Evolutionary conservation across 2,888 invertebrate genomes (phyloP), one percentile per base, ranked within the genome.

Genomic region (Apamea anceps): DNA sequence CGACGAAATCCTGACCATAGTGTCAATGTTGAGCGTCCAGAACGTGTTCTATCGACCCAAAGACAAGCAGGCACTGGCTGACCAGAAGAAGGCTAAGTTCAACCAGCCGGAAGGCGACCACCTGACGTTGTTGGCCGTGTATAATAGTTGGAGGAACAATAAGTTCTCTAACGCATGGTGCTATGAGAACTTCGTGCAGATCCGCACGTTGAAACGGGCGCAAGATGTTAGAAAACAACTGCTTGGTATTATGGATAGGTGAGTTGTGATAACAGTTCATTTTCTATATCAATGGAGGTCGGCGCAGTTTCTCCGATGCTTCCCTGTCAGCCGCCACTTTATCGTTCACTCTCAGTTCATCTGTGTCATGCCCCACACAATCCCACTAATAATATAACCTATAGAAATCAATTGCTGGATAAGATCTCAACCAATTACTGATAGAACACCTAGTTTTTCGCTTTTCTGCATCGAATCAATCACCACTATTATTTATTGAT

Each of bases 141-240:
- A 99, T 94, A 99, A 99, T 94, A 99, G 99, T 73, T 99, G 99
- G 99, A 98, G 99, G 92, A 99, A 99, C 94, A 99, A 99, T 93
- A 99, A 99, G 96, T 99, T 99, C 95, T 99, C 99, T 0, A 99
- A 99, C 94, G 99, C 99, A 0, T 99, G 99, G 99, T 99, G 99
- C 94, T 99, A 99, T 92, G 99, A 99, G 94, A 99, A 99, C 97
- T 99, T 99, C 93, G 99, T 99, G 7, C 99, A 99, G 97, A 99
- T 99, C 57, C 97, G 99, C 42, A 99, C 99, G 0, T 96, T 99
- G 81, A 99, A 99, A 94, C 97, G 99, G 37, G 99, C 99, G 0
- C 99, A 99, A 95, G 99, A 99, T 96, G 99, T 99, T 0, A 97
- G 99, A 66, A 99, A 99, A 95, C 99, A 99, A 94, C 96, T 99